These are phyloP conservation scores for Forbesichthys papilliferus DNA, from an alignment of 2,113 vertebrate genomes.

Conservation along the genomic window DNA sequence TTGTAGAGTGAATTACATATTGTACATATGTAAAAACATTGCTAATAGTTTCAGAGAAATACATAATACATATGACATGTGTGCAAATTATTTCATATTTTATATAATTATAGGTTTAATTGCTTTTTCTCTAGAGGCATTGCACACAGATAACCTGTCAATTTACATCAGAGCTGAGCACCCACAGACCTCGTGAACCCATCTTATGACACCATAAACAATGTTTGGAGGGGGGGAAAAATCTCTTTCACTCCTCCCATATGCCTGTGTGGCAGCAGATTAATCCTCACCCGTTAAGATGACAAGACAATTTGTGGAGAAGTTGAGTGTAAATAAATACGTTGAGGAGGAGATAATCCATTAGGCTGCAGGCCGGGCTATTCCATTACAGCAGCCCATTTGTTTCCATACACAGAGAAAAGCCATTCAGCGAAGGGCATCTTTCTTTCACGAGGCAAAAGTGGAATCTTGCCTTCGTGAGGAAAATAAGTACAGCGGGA, in stretches of 20 bases:
- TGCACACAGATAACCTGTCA: too few relatives aligned
- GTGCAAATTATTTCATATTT: too few relatives aligned
- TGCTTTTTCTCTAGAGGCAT: too few relatives aligned
- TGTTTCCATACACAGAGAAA: slow-evolving; percentile 77
- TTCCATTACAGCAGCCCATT: slow-evolving; percentile 79
- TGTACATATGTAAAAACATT: neutral
- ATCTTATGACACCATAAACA: slow-evolving; percentile 59
- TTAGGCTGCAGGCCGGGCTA: slow-evolving; percentile 77
- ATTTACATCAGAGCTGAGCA: too few relatives aligned
- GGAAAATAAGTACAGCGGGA: slow-evolving; percentile 73
- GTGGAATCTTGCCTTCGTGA: slow-evolving; percentile 65
- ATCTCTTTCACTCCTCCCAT: slow-evolving; percentile 75
- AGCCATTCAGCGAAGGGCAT: slow-evolving; percentile 61
- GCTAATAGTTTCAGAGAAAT: too few relatives aligned
- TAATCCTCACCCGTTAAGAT: slow-evolving; percentile 80
- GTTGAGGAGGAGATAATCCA: slow-evolving; percentile 81
- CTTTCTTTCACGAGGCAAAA: slow-evolving; percentile 74
- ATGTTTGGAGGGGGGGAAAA: slow-evolving; percentile 71
- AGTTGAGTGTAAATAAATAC: slow-evolving; percentile 85
- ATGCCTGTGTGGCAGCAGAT: slow-evolving; percentile 75
- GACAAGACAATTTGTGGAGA: slow-evolving; percentile 81
- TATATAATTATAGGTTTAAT: too few relatives aligned
- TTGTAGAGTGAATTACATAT: slow-evolving; percentile 1
- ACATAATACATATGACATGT: too few relatives aligned
- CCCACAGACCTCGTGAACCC: slow-evolving; percentile 42